Base-by-base conservation (phyloP, 2,113 vertebrate genomes). In the Cyrtonyx montezumae region DNA sequence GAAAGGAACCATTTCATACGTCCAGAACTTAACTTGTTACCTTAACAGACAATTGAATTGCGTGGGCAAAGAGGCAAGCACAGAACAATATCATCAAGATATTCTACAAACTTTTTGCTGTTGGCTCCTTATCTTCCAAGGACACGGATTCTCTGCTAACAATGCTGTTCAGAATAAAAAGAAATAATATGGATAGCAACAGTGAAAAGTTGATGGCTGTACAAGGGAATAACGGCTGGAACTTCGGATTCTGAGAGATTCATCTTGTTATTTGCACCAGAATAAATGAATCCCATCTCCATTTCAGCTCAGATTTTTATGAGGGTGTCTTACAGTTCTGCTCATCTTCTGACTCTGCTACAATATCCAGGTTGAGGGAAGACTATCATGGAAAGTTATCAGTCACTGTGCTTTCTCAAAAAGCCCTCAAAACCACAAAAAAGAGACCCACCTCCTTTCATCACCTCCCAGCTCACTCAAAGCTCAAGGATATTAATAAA, bases 41-140 rank as follows among this genome's bases (percentile, higher is more conserved):
- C 84, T 65, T 56, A 5, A 30, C 46, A 58, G 26, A 62, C n/a
- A 9, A 4, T 34, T 22, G 26, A 28, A 12, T 2, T 0, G 5
- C n/a, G 25, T 0, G 11, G 77, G 7, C 21, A 65, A 15, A 2
- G 26, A 61, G 53, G 23, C 19, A n/a, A 73, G 26, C 26, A 5
- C 13, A 0, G 2, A 19, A 18, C 18, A 20, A 10, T 5, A 23
- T 4, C 25, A 8, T 17, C 51, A 21, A n/a, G 43, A 65, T 49
- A 77, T 37, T 1, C 9, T 6, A 45, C 22, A 13, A 5, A 4
- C 22, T 5, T 13, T 7, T 1, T 69, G 68, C 25, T 43, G 6
- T 32, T 75, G 73, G 53, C 5, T 43, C 56, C 42, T 30, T 16
- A 8, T 12, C 37, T 71, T 55, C 55, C 82, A 51, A 56, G 32